Conservation (phyloP, 2,113 vertebrate species). For the Thalassoma bifasciatum region DNA sequence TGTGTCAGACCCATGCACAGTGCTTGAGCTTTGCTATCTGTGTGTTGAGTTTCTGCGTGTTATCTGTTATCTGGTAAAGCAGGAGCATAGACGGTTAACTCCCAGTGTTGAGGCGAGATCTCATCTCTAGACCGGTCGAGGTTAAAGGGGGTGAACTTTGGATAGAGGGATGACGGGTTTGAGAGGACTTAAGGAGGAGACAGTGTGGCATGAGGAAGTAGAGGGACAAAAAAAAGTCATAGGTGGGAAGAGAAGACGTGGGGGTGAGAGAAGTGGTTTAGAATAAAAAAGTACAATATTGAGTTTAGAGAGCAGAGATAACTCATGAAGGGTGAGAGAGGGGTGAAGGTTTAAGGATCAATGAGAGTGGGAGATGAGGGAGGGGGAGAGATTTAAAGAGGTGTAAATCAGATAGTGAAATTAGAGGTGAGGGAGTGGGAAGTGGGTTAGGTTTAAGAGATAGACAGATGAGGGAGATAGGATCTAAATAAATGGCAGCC, state of each 20-base stretch:
- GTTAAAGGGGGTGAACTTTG: slow-evolving; percentile 31
- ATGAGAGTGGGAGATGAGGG: slow-evolving; percentile 52
- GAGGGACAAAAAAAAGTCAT: neutral
- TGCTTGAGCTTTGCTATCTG: neutral
- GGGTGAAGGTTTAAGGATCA: slow-evolving; percentile 65
- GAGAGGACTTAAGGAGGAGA: neutral
- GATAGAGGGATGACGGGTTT: neutral
- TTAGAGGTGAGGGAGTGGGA: slow-evolving; percentile 56
- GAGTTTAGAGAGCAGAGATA: slow-evolving; percentile 63
- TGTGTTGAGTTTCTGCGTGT: neutral
- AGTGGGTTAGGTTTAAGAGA: slow-evolving; percentile 50
- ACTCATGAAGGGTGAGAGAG: slow-evolving; percentile 61
- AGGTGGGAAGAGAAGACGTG: slow-evolving; percentile 16
- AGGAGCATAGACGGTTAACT: slow-evolving; percentile 37
- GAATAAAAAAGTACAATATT: slow-evolving; percentile 48
- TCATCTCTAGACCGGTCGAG: slow-evolving; percentile 15
- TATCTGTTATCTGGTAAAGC: slow-evolving; percentile 45
- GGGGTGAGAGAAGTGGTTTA: slow-evolving; percentile 9
- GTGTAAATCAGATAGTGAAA: slow-evolving; percentile 66
- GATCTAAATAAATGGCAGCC: slow-evolving; percentile 35
- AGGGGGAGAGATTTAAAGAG: slow-evolving; percentile 58
- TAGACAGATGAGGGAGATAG: slow-evolving; percentile 41
- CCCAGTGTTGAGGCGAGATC: slow-evolving; percentile 18
- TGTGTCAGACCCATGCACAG: neutral
- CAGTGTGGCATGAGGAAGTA: neutral